Base-by-base conservation (phyloP, 2,888 invertebrate species). In the Ariolimax columbianus region DNA sequence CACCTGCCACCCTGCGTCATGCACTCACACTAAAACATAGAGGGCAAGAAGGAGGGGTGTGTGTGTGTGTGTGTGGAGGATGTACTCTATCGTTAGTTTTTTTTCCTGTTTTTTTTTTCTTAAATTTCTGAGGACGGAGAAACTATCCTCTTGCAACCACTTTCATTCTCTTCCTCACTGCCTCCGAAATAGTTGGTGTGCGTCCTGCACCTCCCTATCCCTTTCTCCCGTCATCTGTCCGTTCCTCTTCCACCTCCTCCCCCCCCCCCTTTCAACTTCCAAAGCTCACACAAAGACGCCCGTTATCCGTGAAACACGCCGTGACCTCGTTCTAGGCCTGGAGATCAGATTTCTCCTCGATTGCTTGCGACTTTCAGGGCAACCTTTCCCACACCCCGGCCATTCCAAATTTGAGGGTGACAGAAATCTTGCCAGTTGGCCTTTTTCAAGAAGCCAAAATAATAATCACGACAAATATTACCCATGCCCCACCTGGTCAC, bases 261-360 rank as follows among this genome's bases (percentile, higher is more conserved):
- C 43, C 30, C 63, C 40, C 40, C 68, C 33, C 40, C 17, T 68
- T 7, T n/a, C 51, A 30, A 7, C 4, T 33, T 14, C 68, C 43
- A 7, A 0, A 30, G 70, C 51, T 47, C 59, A 68, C 51, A 66
- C 66, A 80, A 80, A 80, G 80, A 70, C 68, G 70, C 68, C 80
- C 51, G 51, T 75, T 75, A 75, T 75, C 51, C 47, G 1, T 51
- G 51, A 51, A 75, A 75, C 33, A 75, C 75, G 30, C 43, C 33
- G 51, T 75, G 75, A 75, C 75, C 75, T 33, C 51, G 33, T 51
- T 75, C 75, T 23, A 51, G 33, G 33, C 17, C 33, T 19, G 33
- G 33, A 55, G 75, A 75, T 75, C 75, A 75, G 33, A 51, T 75
- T 51, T 51, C 75, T 4, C 33, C 1, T 19, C 47, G 51, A 47